A percentile compares a stretch with the other conserved stretches of the same genome.
Evolutionary conservation across 2,113 vertebrate genomes (phyloP).

Genomic region (Entomyzon cyanotis): DNA sequence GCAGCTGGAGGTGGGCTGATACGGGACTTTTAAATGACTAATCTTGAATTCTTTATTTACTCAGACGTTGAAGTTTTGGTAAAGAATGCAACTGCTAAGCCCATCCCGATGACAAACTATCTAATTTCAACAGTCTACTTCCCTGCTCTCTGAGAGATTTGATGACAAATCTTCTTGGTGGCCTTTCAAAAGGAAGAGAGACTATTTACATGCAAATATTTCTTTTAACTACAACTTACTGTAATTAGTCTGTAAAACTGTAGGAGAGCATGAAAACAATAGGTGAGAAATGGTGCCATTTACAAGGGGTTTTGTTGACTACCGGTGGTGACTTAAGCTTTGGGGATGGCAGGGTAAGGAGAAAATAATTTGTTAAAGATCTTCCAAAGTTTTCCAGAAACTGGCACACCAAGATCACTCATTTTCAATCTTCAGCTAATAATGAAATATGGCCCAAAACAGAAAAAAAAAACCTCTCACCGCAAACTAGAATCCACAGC

Average conservation of each 20-base stretch:
- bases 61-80: neutral
- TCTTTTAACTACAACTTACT: neutral
- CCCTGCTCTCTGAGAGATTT: neutral
- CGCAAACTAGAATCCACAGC: neutral
- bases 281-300: conserved; percentile 15
- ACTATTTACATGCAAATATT: conserved; percentile 11
- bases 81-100: conserved; percentile 2
- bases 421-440: neutral
- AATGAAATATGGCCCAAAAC: neutral
- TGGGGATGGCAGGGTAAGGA: neutral
- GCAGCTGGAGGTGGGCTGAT: neutral
- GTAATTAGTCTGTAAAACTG: neutral
- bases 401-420: neutral
- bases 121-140: neutral
- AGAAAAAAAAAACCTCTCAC: neutral
- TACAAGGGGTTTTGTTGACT: neutral
- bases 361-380: neutral
- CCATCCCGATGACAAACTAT: neutral
- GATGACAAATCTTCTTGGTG: neutral
- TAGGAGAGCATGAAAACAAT: neutral
- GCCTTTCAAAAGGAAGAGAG: neutral
- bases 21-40: neutral
- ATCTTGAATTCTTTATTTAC: neutral
- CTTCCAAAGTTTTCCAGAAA: neutral
- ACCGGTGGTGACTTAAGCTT: neutral